These are phyloP conservation scores for Oceanodroma leucorhoa DNA, from an alignment of 2,797 vertebrate genomes.

Conservation along the genomic window DNA sequence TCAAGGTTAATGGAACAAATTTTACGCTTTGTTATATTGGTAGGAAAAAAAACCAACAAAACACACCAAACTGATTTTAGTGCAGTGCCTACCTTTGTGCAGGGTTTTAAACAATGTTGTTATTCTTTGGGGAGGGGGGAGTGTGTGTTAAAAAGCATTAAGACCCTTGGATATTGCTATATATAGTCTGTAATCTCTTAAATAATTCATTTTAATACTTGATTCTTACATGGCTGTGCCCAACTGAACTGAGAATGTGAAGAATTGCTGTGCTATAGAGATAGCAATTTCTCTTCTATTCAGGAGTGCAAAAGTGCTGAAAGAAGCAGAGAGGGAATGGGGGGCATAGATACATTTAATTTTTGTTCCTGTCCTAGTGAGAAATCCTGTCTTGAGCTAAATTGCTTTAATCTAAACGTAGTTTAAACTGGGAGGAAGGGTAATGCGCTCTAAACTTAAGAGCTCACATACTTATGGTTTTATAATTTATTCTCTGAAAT, in stretches of 20 bases:
- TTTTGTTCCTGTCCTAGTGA: neutral
- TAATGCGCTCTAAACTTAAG: neutral
- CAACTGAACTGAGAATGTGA: neutral
- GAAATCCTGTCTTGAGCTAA: neutral
- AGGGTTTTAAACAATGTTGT: neutral
- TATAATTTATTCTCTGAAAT: neutral
- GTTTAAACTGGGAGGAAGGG: neutral
- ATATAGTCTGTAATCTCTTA: neutral
- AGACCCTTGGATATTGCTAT: neutral
- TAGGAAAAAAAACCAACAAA: neutral
- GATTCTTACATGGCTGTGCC: neutral
- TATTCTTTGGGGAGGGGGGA: neutral
- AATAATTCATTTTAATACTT: neutral
- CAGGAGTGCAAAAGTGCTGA: neutral
- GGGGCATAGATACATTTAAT: neutral
- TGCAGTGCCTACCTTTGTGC: neutral
- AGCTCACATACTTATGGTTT: neutral
- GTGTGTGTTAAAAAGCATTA: neutral
- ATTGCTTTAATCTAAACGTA: neutral
- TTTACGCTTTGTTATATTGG: neutral
- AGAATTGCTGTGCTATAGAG: neutral
- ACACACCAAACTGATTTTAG: neutral
- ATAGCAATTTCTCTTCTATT: neutral
- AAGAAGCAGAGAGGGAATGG: neutral
- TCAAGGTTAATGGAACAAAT: neutral